phyloP scores from a whole-genome alignment of 2,888 invertebrate genomes.

The Euproctis similis region DNA sequence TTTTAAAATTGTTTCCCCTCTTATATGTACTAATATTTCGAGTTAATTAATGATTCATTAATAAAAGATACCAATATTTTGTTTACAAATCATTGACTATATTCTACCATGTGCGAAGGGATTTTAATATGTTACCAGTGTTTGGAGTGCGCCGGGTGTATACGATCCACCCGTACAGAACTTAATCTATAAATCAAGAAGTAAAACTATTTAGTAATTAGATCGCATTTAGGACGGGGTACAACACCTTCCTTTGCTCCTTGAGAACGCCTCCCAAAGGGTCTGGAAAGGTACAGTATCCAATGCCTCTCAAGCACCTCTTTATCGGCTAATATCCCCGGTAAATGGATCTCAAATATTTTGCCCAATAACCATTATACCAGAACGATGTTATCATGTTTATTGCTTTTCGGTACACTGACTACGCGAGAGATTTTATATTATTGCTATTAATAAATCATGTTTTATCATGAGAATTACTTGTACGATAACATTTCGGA shows the following conservation, averaged over 20 bases:
- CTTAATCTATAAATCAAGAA: conserved; percentile 77
- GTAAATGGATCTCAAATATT: conserved; percentile 72
- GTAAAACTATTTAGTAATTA: conserved; percentile 77
- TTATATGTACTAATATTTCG: no score
- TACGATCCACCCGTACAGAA: conserved; percentile 49
- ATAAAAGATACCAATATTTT: no score
- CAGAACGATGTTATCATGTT: conserved; percentile 57
- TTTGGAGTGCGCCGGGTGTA: conserved; percentile 51
- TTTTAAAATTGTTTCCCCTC: no score
- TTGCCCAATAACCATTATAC: conserved; percentile 56
- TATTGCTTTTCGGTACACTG: conserved; percentile 44
- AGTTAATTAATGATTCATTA: no score
- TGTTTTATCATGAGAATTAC: conserved; percentile 16
- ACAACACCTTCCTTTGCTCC: conserved; percentile 66
- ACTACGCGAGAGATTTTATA: conserved; percentile 20
- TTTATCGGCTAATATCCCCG: conserved; percentile 72
- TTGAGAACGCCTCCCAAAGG: conserved; percentile 67
- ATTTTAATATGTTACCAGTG: conserved; percentile 62
- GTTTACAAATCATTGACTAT: conserved; percentile 20
- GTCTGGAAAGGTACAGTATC: conserved; percentile 62
- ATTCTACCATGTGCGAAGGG: conserved; percentile 34
- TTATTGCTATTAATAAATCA: conserved; percentile 23
- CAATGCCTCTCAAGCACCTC: conserved; percentile 70
- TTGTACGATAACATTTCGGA: conserved; percentile 11
- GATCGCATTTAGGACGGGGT: conserved; percentile 73